Evolutionary conservation across 2,113 vertebrate genomes (phyloP), one percentile per base, ranked within the genome.

Genomic region (Lota lota): DNA sequence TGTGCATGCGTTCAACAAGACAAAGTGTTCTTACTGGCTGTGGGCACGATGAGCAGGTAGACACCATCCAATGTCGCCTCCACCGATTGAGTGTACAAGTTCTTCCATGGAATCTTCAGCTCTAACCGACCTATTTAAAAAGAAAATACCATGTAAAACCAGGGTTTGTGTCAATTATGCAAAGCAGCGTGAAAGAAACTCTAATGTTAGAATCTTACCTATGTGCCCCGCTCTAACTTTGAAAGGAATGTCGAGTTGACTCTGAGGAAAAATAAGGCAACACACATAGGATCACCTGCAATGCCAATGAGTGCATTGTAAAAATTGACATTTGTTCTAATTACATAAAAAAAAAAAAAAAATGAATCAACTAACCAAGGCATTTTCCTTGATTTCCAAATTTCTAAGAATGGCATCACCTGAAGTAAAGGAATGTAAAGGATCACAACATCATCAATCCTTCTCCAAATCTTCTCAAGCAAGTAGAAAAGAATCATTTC

Each of bases 381-480:
- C 97, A 94, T 98, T 98, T 92, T 99, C 97, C 88, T 98, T 99
- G 90, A 99, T 97, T 91, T 94, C 94, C 79, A 99, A 93, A 86
- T 96, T 97, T 84, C 81, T 96, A 57, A 99, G 88, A 36, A 93
- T 79, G 40, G 94, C 97, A 20, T 94, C 94, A 79, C 97, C 97
- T 99, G 87, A 63, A 87, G 85, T 18, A 71, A 79, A 24, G 77
- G 1, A 19, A 77, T 22, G 10, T 7, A 12, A 61, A 22, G 59
- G 11, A 47, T n/a, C 17, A 16, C 1, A 2, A 21, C 12, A 63
- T 1, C 10, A 66, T 69, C 59, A 72, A 4, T 5, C 20, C 1
- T 63, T 15, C 17, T 62, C 65, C 67, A 19, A 51, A 58, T 8
- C 20, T 5, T 14, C 7, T 22, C 21, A 61, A 33, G 40, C 40